Evolutionary conservation across 2,797 vertebrate genomes (phyloP), one percentile per base, ranked within the genome.

Genomic region (Siniperca undulata): DNA sequence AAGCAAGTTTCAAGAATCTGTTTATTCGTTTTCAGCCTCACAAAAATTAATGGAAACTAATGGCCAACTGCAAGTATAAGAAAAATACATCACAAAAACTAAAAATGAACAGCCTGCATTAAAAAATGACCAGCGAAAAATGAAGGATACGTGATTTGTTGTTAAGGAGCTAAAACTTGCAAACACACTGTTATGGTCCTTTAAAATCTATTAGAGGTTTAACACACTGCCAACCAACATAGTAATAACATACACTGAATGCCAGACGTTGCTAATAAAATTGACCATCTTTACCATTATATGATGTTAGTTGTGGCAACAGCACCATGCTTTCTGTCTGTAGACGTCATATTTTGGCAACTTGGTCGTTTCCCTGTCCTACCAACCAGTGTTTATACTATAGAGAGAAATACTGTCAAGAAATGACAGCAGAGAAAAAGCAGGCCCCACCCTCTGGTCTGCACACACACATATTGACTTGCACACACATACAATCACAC

Each of bases 311-410:
- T 38, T 44, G 34, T 83, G 16, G 70, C 70, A 90, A 81, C 88
- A 7, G 77, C 84, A 75, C 77, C 38, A 70, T 20, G 70, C 72
- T 66, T 30, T 48, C 65, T 19, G 13, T 4, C 12, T 30, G 11
- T 42, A 50, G 52, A 64, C 59, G 48, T 59, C 67, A 62, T 78
- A 62, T 65, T 74, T 70, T 76, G 66, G 66, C 48, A 88, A 85
- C 36, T 56, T 70, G 86, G 86, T 85, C 70, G 75, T 68, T 78
- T 86, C 81, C 75, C 68, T 2, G 71, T 75, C 64, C 82, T 74
- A 61, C 78, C 74, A 86, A 69, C 83, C 83, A 62, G 70, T 91
- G 90, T 93, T 92, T 91, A 81, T 66, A 34, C 67, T 81, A 60
- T 13, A 67, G 56, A 83, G 52, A 60, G 40, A 85, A 82, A 78